Conservation (phyloP, 2,113 vertebrate species). For the Agapornis roseicollis region DNA sequence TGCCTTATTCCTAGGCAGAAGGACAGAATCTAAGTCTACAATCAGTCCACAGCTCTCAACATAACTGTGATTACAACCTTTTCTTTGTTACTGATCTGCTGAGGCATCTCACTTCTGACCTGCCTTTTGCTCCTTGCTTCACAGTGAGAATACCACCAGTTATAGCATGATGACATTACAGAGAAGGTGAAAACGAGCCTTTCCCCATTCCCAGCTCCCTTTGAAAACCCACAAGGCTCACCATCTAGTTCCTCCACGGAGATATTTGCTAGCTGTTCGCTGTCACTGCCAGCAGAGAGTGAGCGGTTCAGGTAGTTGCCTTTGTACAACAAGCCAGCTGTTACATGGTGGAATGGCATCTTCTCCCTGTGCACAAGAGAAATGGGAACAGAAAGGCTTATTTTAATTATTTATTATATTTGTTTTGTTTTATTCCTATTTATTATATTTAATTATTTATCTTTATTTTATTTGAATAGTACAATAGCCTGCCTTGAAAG, state of each 20-base stretch:
- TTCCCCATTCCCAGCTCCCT: not conserved
- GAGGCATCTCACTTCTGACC: not conserved
- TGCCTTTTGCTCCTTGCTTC: not conserved
- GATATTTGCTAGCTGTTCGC: conserved; percentile 92
- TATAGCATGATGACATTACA: rapidly evolving
- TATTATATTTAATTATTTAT: too few relatives aligned
- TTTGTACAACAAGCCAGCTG: conserved; percentile 96
- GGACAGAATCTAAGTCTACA: not conserved
- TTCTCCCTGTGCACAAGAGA: conserved; percentile 81
- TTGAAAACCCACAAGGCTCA: conserved; percentile 68
- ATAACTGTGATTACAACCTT: not conserved
- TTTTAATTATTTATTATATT: not conserved
- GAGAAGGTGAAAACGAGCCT: not conserved
- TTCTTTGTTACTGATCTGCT: not conserved
- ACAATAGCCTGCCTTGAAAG: not conserved
- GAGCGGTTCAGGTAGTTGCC: conserved; percentile 96
- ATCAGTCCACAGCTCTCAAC: not conserved
- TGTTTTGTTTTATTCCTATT: too few relatives aligned
- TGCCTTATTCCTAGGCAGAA: not conserved
- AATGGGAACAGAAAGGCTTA: not conserved
- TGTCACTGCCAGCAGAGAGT: conserved; percentile 91
- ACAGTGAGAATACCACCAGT: rapidly evolving
- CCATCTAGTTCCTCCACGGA: conserved; percentile 95
- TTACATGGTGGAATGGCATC: conserved; percentile 99
- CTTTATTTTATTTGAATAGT: not conserved